Evolutionary conservation across 2,797 vertebrate genomes (phyloP).

Genomic region (Oryzias sinensis): DNA sequence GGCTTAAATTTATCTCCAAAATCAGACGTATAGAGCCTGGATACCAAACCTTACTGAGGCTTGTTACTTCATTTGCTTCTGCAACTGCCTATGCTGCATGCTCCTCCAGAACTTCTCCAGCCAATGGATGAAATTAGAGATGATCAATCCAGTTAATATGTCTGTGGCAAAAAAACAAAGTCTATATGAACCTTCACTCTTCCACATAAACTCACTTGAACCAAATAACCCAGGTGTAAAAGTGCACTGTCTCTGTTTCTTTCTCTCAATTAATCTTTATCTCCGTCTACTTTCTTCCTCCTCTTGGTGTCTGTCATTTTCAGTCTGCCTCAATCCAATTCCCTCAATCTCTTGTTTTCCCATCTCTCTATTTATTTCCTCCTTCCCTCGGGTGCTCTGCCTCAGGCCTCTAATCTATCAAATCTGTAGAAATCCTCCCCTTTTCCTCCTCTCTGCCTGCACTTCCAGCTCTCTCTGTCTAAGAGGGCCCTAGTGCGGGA

Average conservation of each 20-base stretch:
- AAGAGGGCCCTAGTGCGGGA: neutral
- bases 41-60: too few relatives aligned
- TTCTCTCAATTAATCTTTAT: neutral
- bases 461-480: neutral
- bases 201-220: too few relatives aligned
- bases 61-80: too few relatives aligned
- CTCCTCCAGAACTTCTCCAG: too few relatives aligned
- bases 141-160: too few relatives aligned
- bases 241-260: neutral
- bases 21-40: too few relatives aligned
- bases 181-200: too few relatives aligned
- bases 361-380: constrained; percentile 48
- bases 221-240: neutral
- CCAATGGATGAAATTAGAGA: too few relatives aligned
- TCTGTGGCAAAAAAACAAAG: too few relatives aligned
- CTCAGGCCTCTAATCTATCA: constrained; percentile 43
- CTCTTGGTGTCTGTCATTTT: constrained; percentile 33
- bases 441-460: constrained; percentile 1
- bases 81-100: too few relatives aligned
- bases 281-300: neutral
- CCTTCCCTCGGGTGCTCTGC: constrained; percentile 37
- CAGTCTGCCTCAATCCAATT: constrained; percentile 38
- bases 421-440: constrained; percentile 36
- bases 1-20: too few relatives aligned
- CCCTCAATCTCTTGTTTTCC: constrained; percentile 35